Conservation (phyloP, 1,140 invertebrate genomes). For the Battus philenor region DNA sequence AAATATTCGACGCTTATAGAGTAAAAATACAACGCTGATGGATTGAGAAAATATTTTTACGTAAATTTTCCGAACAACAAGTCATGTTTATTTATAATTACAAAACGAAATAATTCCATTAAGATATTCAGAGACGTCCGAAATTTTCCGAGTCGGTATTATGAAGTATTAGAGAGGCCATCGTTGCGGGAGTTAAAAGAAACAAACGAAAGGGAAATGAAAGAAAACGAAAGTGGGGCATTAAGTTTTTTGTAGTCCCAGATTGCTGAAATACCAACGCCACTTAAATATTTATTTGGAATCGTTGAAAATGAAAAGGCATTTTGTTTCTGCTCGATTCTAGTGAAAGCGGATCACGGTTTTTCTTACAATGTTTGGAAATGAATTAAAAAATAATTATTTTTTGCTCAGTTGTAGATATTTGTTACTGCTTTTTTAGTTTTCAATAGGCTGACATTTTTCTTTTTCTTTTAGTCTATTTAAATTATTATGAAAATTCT, state of each 20-base stretch:
- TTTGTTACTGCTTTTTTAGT: too few relatives aligned
- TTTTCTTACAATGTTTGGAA: neutral
- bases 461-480: too few relatives aligned
- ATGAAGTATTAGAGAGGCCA: neutral
- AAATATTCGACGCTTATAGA: too few relatives aligned
- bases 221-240: neutral
- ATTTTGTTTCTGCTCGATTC: neutral
- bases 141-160: neutral
- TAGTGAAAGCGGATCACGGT: slow-evolving; percentile 2
- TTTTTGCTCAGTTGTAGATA: too few relatives aligned
- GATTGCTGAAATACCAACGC: neutral
- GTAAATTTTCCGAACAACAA: too few relatives aligned
- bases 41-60: too few relatives aligned
- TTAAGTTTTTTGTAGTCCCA: slow-evolving; percentile 3
- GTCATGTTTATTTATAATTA: too few relatives aligned
- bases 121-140: neutral
- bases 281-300: slow-evolving; percentile 11
- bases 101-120: neutral
- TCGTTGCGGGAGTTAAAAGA: neutral
- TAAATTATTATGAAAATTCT: too few relatives aligned
- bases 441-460: too few relatives aligned
- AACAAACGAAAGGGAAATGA: neutral
- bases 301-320: slow-evolving; percentile 5
- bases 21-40: too few relatives aligned
- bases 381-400: slow-evolving; percentile 5